Evolutionary conservation across 2,888 invertebrate genomes (phyloP).

Genomic region (Lepetodrilus schrolli): DNA sequence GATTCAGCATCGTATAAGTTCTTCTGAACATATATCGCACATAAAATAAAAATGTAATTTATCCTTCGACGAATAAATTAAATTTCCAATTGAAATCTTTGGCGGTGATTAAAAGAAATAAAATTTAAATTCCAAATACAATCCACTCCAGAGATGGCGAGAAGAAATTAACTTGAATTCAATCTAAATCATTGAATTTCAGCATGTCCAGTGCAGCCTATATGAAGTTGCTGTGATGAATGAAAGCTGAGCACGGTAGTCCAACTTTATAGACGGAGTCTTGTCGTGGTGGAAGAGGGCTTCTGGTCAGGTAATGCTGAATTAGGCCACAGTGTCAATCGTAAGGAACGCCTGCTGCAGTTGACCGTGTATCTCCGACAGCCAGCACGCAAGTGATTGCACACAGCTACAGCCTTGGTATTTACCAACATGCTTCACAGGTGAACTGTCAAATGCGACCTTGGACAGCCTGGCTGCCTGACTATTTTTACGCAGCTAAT

Average conservation of each 20-base stretch:
- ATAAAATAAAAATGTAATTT: not conserved
- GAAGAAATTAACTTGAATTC: not conserved
- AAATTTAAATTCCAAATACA: not conserved
- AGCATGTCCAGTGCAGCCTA: not conserved
- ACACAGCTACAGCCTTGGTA: conserved; percentile 19
- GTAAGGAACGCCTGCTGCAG: conserved; percentile 29
- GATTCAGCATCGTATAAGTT: conserved; percentile 32
- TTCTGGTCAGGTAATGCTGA: not conserved
- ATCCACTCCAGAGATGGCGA: not conserved
- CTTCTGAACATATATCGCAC: not conserved
- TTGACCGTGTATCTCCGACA: not conserved
- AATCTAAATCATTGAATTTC: too few relatives aligned
- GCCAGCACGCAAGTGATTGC: not conserved
- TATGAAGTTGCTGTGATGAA: not conserved
- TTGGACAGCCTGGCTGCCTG: conserved; percentile 12
- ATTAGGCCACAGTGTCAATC: conserved; percentile 28
- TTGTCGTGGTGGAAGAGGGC: not conserved
- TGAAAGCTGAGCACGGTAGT: too few relatives aligned
- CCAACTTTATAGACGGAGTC: not conserved
- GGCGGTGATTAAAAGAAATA: not conserved
- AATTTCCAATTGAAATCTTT: not conserved
- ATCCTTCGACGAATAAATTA: not conserved
- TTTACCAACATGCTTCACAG: conserved; percentile 33
- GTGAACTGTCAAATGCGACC: conserved; percentile 29
- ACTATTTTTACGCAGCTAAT: conserved; percentile 26